Evolutionary conservation across 1,140 invertebrate species (phyloP).

Genomic region (Penaeus vannamei): DNA sequence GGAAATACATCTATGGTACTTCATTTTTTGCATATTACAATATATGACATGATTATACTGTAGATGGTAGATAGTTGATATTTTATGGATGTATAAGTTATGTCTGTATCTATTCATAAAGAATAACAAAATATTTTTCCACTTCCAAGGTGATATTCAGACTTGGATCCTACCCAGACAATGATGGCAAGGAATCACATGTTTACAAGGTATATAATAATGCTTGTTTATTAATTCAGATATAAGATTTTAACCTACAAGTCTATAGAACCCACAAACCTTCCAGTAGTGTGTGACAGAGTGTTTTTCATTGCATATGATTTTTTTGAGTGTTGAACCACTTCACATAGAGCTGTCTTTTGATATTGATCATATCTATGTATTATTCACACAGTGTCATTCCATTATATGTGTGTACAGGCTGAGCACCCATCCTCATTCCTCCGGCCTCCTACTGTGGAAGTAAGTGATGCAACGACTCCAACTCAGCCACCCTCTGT

Average conservation of each 20-base stretch:
- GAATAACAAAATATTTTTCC: constrained; percentile 21
- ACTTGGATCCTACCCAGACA: constrained; percentile 65
- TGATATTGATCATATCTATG: too few species aligned
- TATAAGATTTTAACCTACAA: not conserved
- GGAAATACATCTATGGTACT: too few species aligned
- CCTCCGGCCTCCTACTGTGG: constrained; percentile 62
- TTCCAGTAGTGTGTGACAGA: too few species aligned
- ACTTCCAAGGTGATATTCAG: constrained; percentile 65
- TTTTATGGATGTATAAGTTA: not conserved
- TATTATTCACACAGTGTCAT: too few species aligned
- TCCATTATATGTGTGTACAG: constrained; percentile 22
- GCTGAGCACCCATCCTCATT: constrained; percentile 62
- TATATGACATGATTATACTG: too few species aligned
- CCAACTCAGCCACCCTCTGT: constrained; percentile 49
- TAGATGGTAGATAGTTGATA: too few species aligned
- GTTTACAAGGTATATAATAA: constrained; percentile 77
- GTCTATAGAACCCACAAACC: too few species aligned
- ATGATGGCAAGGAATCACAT: constrained; percentile 76
- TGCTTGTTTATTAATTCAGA: not conserved
- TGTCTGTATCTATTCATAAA: not conserved
- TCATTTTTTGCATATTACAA: too few species aligned
- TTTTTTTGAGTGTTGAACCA: too few species aligned
- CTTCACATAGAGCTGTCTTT: too few species aligned
- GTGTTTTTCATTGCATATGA: too few species aligned
- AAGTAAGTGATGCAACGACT: constrained; percentile 68